A percentile compares a stretch with the other conserved stretches of the same genome.
Conservation (phyloP, 2,113 vertebrate species). For the Apus apus region DNA sequence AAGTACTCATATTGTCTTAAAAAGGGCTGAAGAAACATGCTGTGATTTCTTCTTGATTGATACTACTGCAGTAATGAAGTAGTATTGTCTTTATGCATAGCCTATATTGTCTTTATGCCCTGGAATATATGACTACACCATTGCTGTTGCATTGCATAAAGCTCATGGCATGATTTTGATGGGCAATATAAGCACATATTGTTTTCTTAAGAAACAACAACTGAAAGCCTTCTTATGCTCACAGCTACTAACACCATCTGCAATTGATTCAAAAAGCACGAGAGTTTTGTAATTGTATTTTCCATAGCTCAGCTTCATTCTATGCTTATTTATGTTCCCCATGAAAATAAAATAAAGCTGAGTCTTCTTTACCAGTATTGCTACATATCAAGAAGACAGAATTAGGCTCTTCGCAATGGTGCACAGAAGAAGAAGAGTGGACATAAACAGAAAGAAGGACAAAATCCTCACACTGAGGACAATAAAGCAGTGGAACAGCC, state of each 20-base stretch:
- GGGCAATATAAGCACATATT: not conserved
- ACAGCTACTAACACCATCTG: not conserved
- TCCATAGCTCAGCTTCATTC: not conserved
- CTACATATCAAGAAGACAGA: not conserved
- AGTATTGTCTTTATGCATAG: not conserved
- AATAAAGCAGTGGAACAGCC: not conserved
- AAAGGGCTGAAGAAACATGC: not conserved
- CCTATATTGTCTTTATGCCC: not conserved
- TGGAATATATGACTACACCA: not conserved
- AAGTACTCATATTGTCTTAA: not conserved
- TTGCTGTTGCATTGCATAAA: not conserved
- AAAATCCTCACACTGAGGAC: not conserved
- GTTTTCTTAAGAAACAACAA: not conserved
- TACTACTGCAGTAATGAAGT: not conserved
- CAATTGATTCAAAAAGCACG: not conserved
- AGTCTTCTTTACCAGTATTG: not conserved
- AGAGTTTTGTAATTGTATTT: not conserved
- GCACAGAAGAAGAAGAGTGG: not conserved
- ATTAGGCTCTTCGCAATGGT: not conserved
- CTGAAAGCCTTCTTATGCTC: not conserved
- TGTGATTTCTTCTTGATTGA: not conserved
- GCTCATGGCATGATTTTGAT: not conserved
- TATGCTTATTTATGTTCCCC: not conserved
- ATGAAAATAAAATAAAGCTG: not conserved
- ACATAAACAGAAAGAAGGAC: not conserved